Base-by-base conservation (phyloP, 2,888 invertebrate genomes). In the Melanophora roralis region DNA sequence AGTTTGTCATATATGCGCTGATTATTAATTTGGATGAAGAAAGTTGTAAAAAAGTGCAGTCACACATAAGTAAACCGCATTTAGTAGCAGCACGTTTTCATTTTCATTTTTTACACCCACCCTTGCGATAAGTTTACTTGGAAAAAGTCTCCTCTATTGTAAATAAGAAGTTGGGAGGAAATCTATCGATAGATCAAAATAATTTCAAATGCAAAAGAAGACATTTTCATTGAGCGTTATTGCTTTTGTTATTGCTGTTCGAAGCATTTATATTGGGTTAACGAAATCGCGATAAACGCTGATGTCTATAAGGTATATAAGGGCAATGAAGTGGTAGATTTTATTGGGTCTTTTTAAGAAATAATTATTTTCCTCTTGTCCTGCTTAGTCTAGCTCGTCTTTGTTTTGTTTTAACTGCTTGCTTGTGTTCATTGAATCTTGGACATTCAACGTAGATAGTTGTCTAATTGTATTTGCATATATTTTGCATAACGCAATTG, bases 401-500 rank as follows among this genome's bases (percentile, higher is more conserved):
- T 12, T 53, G 23, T 36, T 53, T 55, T 53, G 71, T 65, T 19
- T 74, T 53, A 23, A 23, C 36, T 43, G 60, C 36, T 55, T 59
- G 47, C 51, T 14, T 19, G 12, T 45, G 59, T 71, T 71, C 57
- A 67, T 62, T 79, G 71, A 65, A 78, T 69, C n/a, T 51, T 76
- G 9, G 38, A 67, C 21, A 38, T 27, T 27, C 34, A 53, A 60
- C 45, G 51, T 57, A 64, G n/a, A n/a, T n/a, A n/a, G 68, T 74
- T 73, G 69, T 86, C 6, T 27, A 86, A 85, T 84, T 85, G 83
- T 84, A 87, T 87, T 87, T 87, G 87, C 87, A 87, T 87, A 87
- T 86, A 87, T 86, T 87, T 87, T 86, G 86, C 87, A 88, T 87
- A 87, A 87, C 88, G 88, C 87, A 88, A 87, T 87, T 88, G 87